phyloP scores from a whole-genome alignment of 2,113 vertebrate genomes.

The Elanoides forficatus region DNA sequence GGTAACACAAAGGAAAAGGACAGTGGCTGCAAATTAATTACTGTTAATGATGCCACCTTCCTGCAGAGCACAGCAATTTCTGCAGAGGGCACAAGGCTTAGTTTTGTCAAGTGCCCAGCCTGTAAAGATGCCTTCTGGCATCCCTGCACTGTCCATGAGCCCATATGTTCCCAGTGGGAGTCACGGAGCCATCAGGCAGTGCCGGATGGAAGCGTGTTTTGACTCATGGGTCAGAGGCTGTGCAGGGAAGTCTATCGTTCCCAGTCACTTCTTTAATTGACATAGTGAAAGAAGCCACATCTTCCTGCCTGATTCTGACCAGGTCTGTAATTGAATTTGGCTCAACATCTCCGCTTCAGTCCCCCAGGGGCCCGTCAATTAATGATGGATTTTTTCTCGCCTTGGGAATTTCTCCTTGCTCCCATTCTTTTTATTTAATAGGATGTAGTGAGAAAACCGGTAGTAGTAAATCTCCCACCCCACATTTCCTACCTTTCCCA shows the following conservation, averaged over 20 bases:
- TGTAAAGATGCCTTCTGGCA: constrained; percentile 37
- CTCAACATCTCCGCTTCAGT: background rate
- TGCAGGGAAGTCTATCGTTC: background rate
- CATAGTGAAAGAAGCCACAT: constrained; percentile 40
- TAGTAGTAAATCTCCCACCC: background rate
- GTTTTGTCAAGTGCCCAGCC: background rate
- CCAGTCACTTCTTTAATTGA: constrained; percentile 43
- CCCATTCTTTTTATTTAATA: constrained; percentile 46
- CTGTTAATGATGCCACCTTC: constrained; percentile 35
- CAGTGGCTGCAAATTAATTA: constrained; percentile 46
- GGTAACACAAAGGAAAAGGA: background rate
- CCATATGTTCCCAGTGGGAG: constrained; percentile 52
- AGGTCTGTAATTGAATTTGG: constrained; percentile 49
- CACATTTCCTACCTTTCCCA: background rate
- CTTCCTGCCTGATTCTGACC: constrained; percentile 39
- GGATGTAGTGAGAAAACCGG: background rate
- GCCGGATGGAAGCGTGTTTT: constrained; percentile 30
- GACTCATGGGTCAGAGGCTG: constrained; percentile 9
- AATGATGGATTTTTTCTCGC: constrained; percentile 15
- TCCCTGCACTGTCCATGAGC: background rate
- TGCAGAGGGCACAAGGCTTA: background rate
- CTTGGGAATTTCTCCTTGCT: constrained; percentile 15
- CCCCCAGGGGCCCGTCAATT: background rate
- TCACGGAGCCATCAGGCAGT: constrained; percentile 12
- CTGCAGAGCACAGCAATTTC: constrained; percentile 36